A percentile compares a stretch with the other conserved stretches of the same genome.
These are phyloP conservation scores for Chionis minor DNA, from an alignment of 2,113 vertebrate species.

Conservation along the genomic window DNA sequence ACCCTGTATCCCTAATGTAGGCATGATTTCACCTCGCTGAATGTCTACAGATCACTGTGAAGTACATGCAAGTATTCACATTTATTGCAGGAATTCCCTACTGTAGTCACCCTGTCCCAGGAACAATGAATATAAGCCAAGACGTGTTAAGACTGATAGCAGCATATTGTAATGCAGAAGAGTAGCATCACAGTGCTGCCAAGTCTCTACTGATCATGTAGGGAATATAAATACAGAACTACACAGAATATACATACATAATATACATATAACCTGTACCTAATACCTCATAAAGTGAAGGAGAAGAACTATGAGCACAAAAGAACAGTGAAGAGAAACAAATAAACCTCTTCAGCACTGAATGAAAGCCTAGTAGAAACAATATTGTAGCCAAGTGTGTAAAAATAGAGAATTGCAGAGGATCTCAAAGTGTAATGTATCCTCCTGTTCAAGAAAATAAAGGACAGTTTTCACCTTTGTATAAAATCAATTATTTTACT, in stretches of 20 bases:
- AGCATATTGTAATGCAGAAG: not conserved
- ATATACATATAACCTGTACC: not conserved
- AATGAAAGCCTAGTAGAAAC: not conserved
- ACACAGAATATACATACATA: not conserved
- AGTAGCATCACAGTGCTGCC: not conserved
- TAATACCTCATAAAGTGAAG: not conserved
- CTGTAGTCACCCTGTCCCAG: not conserved
- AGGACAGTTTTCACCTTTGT: not conserved
- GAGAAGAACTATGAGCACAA: not conserved
- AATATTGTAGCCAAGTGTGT: not conserved
- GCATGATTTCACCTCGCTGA: not conserved
- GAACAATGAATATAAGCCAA: not conserved
- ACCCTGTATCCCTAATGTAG: fast-evolving
- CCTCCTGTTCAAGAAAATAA: not conserved
- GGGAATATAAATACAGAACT: not conserved
- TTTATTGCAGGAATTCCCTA: not conserved
- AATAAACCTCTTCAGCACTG: not conserved
- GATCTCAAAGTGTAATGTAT: not conserved
- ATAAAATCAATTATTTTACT: not conserved
- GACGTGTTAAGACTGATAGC: not conserved
- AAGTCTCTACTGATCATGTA: not conserved
- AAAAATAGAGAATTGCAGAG: not conserved
- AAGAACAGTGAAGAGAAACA: not conserved
- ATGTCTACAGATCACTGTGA: not conserved
- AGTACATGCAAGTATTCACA: not conserved